phyloP scores from a whole-genome alignment of 2,888 invertebrate species.

The Hypolimnas misippus region DNA sequence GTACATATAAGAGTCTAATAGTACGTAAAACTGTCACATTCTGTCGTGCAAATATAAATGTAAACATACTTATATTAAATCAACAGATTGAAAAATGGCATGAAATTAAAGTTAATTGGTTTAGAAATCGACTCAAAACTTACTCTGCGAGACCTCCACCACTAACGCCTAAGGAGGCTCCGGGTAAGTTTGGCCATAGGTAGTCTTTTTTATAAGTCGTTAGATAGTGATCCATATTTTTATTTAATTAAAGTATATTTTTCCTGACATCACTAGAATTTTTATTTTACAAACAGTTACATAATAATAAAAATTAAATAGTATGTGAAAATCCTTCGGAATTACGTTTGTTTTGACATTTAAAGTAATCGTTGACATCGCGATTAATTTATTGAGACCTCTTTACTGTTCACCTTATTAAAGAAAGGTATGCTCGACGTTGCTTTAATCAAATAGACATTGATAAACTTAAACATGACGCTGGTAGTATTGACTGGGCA shows the following conservation, averaged over 20 bases:
- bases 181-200: slow-evolving; percentile 83
- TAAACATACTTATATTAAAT: too few species aligned
- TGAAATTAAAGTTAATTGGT: too few species aligned
- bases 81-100: too few species aligned
- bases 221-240: slow-evolving; percentile 83
- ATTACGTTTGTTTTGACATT: slow-evolving; percentile 34
- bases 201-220: slow-evolving; percentile 87
- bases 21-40: too few species aligned
- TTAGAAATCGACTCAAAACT: too few species aligned
- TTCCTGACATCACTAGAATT: slow-evolving; percentile 43
- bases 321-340: neutral
- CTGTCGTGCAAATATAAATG: too few species aligned
- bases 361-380: slow-evolving; percentile 17
- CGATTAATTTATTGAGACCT: slow-evolving; percentile 9
- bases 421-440: neutral
- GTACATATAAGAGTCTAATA: too few species aligned
- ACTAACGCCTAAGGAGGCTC: slow-evolving; percentile 45
- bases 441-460: too few species aligned
- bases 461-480: too few species aligned
- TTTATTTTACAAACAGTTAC: neutral
- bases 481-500: too few species aligned
- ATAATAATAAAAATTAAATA: neutral
- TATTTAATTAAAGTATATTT: slow-evolving; percentile 20
- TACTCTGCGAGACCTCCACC: slow-evolving; percentile 52
- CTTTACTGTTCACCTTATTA: neutral